Percentiles rank a stretch among this genome's conserved stretches.
phyloP scores from a whole-genome alignment of 2,888 invertebrate species.

The Eupithecia pulchellata region DNA sequence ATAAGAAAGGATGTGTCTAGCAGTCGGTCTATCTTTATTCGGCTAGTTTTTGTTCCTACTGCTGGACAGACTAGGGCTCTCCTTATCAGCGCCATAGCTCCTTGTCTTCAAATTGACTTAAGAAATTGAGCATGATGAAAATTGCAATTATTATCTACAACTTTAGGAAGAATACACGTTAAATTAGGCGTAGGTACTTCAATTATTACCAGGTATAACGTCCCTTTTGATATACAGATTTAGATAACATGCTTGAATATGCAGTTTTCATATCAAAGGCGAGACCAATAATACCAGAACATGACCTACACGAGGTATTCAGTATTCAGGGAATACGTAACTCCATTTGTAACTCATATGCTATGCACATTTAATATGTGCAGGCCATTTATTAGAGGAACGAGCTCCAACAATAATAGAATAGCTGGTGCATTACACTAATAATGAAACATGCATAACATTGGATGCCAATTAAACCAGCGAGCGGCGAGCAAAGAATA shows the following conservation, averaged over 20 bases:
- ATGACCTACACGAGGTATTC: conserved; percentile 6
- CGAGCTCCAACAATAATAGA: neutral
- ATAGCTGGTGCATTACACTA: conserved; percentile 7
- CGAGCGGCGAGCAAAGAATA: no score
- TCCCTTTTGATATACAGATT: neutral
- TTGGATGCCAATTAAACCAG: neutral
- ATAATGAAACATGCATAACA: neutral
- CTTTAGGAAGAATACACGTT: no score
- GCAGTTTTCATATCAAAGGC: conserved; percentile 5
- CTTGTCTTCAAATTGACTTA: no score
- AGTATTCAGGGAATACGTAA: conserved; percentile 23
- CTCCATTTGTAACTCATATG: conserved; percentile 27
- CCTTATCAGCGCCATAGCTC: no score
- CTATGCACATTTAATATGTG: conserved; percentile 23
- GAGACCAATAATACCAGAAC: conserved; percentile 7
- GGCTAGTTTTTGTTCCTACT: no score
- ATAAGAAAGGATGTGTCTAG: no score
- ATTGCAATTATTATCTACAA: no score
- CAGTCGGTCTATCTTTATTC: no score
- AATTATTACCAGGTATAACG: no score
- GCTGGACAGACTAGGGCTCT: no score
- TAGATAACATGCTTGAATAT: conserved; percentile 1
- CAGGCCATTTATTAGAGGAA: conserved; percentile 24
- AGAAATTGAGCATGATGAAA: no score
- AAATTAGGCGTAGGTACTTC: no score